phyloP scores from a whole-genome alignment of 1,140 invertebrate genomes.

The Eciton burchellii region DNA sequence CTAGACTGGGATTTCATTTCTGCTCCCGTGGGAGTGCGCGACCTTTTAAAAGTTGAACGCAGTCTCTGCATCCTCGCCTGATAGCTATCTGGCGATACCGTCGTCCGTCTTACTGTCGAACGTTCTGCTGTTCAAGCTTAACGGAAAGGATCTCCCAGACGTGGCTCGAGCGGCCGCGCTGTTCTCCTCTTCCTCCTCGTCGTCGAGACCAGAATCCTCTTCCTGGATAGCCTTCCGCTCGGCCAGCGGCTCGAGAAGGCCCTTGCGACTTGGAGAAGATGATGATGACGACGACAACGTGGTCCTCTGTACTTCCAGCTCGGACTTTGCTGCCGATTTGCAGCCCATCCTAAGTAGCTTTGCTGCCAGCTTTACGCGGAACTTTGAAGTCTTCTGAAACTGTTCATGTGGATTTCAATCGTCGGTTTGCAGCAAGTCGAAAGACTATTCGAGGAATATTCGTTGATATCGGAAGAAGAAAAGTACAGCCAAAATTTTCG shows the following conservation, averaged over 20 bases:
- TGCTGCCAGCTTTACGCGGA: constrained; percentile 19
- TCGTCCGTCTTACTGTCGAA: background rate
- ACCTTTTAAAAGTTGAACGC: constrained; percentile 94
- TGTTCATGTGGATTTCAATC: background rate
- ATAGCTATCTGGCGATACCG: constrained; percentile 72
- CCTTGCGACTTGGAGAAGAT: constrained; percentile 61
- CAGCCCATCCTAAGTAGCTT: constrained; percentile 81
- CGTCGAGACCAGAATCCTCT: constrained; percentile 40
- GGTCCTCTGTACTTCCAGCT: constrained; percentile 75
- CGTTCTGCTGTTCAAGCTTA: background rate
- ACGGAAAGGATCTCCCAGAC: background rate
- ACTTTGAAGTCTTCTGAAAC: background rate
- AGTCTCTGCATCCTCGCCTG: constrained; percentile 90
- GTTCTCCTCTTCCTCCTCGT: constrained; percentile 69
- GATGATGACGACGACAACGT: constrained; percentile 65
- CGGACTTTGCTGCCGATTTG: constrained; percentile 77
- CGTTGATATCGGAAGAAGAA: background rate
- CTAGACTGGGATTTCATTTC: constrained; percentile 96
- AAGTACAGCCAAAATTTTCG: background rate
- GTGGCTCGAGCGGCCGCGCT: constrained; percentile 15
- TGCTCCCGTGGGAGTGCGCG: constrained; percentile 93
- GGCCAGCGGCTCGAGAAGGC: constrained; percentile 54
- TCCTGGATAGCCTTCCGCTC: constrained; percentile 57
- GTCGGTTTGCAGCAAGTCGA: background rate
- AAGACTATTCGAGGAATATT: background rate